phyloP scores from a whole-genome alignment of 2,797 vertebrate genomes.

The Simalia tracyae region DNA sequence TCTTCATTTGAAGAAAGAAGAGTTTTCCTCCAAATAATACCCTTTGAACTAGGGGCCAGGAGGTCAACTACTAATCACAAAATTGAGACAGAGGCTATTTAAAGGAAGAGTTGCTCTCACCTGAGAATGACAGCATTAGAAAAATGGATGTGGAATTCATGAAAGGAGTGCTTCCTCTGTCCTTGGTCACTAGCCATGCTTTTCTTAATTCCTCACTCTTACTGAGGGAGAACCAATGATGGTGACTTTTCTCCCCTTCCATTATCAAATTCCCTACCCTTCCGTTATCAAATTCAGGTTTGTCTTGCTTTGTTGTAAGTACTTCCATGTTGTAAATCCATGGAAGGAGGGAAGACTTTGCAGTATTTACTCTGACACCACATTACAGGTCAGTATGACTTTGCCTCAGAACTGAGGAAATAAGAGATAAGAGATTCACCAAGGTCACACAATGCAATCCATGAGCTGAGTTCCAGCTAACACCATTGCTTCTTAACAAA shows the following conservation, averaged over 20 bases:
- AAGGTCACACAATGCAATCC: not conserved
- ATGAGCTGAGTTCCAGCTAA: not conserved
- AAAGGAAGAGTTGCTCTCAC: not conserved
- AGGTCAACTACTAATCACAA: not conserved
- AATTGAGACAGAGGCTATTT: not conserved
- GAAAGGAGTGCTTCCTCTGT: not conserved
- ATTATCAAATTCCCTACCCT: not conserved
- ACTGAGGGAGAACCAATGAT: not conserved
- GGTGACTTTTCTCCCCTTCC: not conserved
- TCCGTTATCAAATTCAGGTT: not conserved
- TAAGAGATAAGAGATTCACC: not conserved
- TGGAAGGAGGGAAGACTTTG: not conserved
- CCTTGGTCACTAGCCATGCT: not conserved
- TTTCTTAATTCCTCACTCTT: not conserved
- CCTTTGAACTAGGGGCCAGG: not conserved
- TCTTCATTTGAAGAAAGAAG: not conserved
- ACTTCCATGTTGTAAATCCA: not conserved
- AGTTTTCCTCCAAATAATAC: not conserved
- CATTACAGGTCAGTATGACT: not conserved
- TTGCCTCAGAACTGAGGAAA: not conserved
- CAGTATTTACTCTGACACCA: not conserved
- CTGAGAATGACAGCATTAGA: not conserved
- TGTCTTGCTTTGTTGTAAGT: not conserved
- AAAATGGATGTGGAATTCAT: not conserved
- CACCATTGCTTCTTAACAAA: not conserved